Evolutionary conservation across 2,113 vertebrate species (phyloP), one percentile per base, ranked within the genome.

Genomic region (Pluvianellus socialis): DNA sequence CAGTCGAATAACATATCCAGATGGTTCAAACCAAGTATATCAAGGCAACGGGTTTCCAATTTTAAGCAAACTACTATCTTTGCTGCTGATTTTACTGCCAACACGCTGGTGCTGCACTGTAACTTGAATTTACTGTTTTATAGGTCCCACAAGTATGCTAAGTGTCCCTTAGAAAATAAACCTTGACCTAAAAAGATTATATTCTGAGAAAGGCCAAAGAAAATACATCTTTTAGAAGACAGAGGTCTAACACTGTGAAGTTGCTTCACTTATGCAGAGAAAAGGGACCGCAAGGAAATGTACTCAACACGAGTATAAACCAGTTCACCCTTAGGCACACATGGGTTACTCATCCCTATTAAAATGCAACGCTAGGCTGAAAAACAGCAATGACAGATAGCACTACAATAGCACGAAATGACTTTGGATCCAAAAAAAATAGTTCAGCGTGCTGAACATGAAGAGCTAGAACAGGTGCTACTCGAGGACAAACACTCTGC

Each of bases 31-130:
- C 49, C 65, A 79, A 90, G 79, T 71, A 59, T 52, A 94, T 27
- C 40, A 84, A 96, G 79, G 79, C 94, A 95, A 86, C 52, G 79
- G 83, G 72, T 86, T 95, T 95, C 95, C 95, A 95, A 77, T 88
- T 96, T 97, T 94, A 96, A 93, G 92, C 82, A 73, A 68, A 56
- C 90, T 77, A 52, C 92, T 91, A 80, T 96, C 90, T 61, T 70
- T 7, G 11, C 74, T 81, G 50, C 66, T 73, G 81, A 73, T 76
- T 80, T 80, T 65, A n/a, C 68, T 92, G 96, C 85, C 91, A 81
- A 95, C 55, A 82, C 8, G 56, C n/a, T 63, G 28, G 28, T 19
- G 38, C 63, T 71, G 63, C 79, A 85, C 30, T 72, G 30, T 45
- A 91, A 91, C 23, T 53, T 2, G 27, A 32, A 88, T 83, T 90